Evolutionary conservation across 2,888 invertebrate genomes (phyloP).

Genomic region (Andrena haemorrhoa): DNA sequence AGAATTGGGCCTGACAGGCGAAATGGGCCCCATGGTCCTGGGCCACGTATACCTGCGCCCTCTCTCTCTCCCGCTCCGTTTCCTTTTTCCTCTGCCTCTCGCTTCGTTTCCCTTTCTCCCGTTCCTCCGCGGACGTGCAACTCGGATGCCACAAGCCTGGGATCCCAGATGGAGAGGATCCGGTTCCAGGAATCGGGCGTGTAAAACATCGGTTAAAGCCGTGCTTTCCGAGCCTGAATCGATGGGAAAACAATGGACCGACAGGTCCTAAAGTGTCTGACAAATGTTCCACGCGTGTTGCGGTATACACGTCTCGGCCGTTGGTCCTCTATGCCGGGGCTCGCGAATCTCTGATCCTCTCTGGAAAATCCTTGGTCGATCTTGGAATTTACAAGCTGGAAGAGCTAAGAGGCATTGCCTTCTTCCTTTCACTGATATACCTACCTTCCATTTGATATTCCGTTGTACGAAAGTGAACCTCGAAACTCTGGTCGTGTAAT

Average conservation of each 20-base stretch:
- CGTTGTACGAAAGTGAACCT: no score
- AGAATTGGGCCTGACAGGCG: constrained; percentile 84
- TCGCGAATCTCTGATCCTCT: background rate
- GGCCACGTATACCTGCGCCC: constrained; percentile 74
- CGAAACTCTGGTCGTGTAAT: no score
- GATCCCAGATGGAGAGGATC: constrained; percentile 76
- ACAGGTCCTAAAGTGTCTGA: constrained; percentile 81
- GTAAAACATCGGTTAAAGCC: constrained; percentile 83
- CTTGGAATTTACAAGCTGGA: no score
- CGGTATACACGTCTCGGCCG: constrained; percentile 9
- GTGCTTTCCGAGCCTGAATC: constrained; percentile 81
- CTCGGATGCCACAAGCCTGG: constrained; percentile 72
- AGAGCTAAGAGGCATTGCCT: background rate
- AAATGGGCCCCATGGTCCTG: constrained; percentile 78
- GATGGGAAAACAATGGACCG: constrained; percentile 81
- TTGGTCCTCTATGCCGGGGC: background rate
- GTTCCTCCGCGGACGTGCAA: constrained; percentile 56
- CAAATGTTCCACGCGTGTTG: constrained; percentile 81
- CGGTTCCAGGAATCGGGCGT: constrained; percentile 82
- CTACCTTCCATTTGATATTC: background rate
- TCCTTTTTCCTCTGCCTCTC: constrained; percentile 24
- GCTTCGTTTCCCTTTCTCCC: constrained; percentile 59
- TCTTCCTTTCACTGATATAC: background rate
- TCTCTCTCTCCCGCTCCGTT: constrained; percentile 16
- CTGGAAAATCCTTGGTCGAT: constrained; percentile 6